Percentiles rank a stretch among this genome's conserved stretches.
Evolutionary conservation across 2,113 vertebrate genomes (phyloP).

Genomic region (Oreocharis arfaki): DNA sequence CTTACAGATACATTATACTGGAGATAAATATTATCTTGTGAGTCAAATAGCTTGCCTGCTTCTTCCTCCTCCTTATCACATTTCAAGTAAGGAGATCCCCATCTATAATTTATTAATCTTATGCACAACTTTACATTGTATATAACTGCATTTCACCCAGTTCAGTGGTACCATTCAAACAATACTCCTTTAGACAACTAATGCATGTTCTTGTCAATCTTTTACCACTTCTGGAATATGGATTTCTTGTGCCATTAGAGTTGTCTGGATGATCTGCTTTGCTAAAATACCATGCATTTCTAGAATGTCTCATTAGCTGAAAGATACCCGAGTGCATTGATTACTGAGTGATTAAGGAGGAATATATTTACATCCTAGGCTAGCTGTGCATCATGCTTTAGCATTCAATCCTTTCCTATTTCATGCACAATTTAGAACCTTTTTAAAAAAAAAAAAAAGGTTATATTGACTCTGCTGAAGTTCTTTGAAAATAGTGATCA

Average conservation of each 20-base stretch:
- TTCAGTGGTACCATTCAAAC: neutral
- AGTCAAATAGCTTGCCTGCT: neutral
- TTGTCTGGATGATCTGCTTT: neutral
- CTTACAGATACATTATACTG: neutral
- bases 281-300: neutral
- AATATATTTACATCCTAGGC: neutral
- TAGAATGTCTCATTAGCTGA: neutral
- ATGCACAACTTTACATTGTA: neutral
- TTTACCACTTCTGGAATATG: neutral
- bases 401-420: neutral
- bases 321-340: neutral
- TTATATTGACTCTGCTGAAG: neutral
- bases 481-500: neutral
- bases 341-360: neutral
- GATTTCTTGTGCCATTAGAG: neutral
- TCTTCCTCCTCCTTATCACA: neutral
- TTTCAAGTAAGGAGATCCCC: neutral
- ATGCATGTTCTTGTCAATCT: neutral
- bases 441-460: neutral
- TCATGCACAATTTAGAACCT: neutral
- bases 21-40: neutral
- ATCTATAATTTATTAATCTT: conserved; percentile 4
- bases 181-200: neutral
- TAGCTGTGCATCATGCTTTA: neutral
- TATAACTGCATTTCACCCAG: neutral